Percentiles rank a stretch among this genome's conserved stretches.
phyloP scores from a whole-genome alignment of 2,113 vertebrate genomes.

The Oncorhynchus gorbuscha region DNA sequence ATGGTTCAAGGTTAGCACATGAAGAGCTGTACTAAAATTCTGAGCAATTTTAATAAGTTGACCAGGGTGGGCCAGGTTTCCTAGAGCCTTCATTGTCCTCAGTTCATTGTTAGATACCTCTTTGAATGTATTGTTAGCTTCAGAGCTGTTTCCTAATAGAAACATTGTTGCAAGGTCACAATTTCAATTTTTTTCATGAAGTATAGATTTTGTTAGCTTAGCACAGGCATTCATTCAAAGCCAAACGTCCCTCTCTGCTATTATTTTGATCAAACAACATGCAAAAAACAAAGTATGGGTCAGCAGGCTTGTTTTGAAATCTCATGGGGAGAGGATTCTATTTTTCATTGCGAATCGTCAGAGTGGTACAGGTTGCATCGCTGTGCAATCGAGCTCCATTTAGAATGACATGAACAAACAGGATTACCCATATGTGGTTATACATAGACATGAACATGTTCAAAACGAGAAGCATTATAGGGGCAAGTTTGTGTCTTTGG shows the following conservation, averaged over 20 bases:
- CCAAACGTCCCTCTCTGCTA: neutral
- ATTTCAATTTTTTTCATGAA: no score
- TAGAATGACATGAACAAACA: neutral
- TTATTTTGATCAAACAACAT: constrained; percentile 33
- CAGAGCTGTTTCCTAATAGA: no score
- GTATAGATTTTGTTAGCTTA: neutral
- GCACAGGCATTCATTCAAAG: neutral
- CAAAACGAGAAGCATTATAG: constrained; percentile 36
- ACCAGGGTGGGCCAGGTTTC: no score
- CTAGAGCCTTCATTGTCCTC: no score
- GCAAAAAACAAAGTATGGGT: constrained; percentile 26
- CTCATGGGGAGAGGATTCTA: neutral
- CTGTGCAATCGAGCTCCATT: neutral
- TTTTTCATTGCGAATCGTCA: neutral
- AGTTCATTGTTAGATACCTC: no score
- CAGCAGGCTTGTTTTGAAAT: constrained; percentile 35
- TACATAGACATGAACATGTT: constrained; percentile 48
- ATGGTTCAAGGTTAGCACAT: neutral
- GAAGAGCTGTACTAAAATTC: no score
- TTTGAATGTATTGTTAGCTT: no score
- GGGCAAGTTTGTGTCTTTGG: neutral
- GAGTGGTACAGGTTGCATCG: constrained; percentile 8
- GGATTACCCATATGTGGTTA: constrained; percentile 19
- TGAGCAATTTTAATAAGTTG: no score
- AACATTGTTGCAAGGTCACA: no score